Evolutionary conservation across 2,113 vertebrate species (phyloP), one percentile per base, ranked within the genome.

Genomic region (Mesembrinibis cayennensis): DNA sequence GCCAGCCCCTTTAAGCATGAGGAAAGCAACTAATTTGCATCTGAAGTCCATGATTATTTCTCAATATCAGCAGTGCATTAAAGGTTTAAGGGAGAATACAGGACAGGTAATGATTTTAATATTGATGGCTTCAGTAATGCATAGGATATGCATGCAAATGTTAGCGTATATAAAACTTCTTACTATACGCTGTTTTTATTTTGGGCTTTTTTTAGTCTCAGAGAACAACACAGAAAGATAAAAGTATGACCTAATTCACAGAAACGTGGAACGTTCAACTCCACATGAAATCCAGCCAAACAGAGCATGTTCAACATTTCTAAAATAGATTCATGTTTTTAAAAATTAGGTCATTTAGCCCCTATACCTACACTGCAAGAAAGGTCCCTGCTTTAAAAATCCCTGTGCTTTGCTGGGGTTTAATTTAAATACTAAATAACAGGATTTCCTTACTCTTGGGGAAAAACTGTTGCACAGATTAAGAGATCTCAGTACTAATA

Each of bases 291-390:
- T 90, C 49, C 38, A 91, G 53, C 36, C 78, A 67, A 93, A 76
- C 14, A 82, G 47, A 50, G 36, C 26, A 72, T 1, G 16, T 42
- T 82, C 83, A 85, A 79, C 11, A 34, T 52, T 86, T 73, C 85
- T 81, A 62, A 96, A 97, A 96, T 19, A 95, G 92, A 93, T 73
- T 13, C 7, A 59, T 34, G 71, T 90, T 55, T 62, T 53, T 29
- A 59, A 93, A 96, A 93, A 92, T n/a, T 71, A 88, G 96, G 89
- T 93, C 93, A 74, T 49, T 95, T 67, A 82, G 45, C 10, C 19
- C 44, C 44, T 74, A n/a, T 16, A 90, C 26, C 58, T 40, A 42
- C n/a, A 82, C n/a, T 12, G 10, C 27, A 87, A 56, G 47, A 80
- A 71, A 85, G 23, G 59, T 47, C 18, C 8, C 40, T 15, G 29